Evolutionary conservation across 2,113 vertebrate species (phyloP).

Genomic region (Cricetomys ansorgei): DNA sequence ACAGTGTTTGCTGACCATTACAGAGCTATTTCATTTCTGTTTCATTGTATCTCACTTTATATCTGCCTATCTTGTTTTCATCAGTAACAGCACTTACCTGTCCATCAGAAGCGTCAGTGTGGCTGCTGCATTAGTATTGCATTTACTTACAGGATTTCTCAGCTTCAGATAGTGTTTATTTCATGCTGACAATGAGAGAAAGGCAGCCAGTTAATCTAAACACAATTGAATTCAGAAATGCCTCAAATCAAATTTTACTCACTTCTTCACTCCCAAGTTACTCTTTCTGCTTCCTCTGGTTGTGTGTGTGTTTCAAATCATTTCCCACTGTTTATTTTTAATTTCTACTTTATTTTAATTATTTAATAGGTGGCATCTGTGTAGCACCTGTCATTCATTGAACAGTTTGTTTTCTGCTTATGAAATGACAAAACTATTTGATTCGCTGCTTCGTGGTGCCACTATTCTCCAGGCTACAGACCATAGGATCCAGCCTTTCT

Average conservation of each 20-base stretch:
- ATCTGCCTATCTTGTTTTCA: background rate
- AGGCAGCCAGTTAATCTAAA: conserved; percentile 72
- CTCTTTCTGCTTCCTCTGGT: conserved; percentile 75
- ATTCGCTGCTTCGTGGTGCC: conserved; percentile 17
- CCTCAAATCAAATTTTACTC: conserved; percentile 75
- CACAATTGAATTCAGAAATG: conserved; percentile 75
- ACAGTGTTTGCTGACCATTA: conserved; percentile 18
- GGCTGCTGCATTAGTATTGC: background rate
- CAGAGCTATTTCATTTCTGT: conserved; percentile 13
- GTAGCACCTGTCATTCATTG: conserved; percentile 70
- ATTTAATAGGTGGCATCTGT: conserved; percentile 82
- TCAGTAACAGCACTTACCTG: conserved; percentile 31
- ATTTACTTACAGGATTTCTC: conserved; percentile 60
- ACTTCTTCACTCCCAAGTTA: conserved; percentile 73
- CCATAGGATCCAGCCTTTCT: background rate
- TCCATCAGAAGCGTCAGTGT: background rate
- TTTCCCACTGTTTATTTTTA: conserved; percentile 80
- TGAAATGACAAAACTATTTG: conserved; percentile 70
- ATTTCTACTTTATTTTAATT: conserved; percentile 81
- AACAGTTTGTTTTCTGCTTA: conserved; percentile 70
- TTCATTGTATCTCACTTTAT: background rate
- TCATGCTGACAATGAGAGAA: conserved; percentile 58
- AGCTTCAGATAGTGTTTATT: conserved; percentile 62
- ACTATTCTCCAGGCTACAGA: background rate
- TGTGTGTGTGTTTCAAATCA: conserved; percentile 73